Evolutionary conservation across 2,113 vertebrate genomes (phyloP).

Genomic region (Malaclemys terrapin): DNA sequence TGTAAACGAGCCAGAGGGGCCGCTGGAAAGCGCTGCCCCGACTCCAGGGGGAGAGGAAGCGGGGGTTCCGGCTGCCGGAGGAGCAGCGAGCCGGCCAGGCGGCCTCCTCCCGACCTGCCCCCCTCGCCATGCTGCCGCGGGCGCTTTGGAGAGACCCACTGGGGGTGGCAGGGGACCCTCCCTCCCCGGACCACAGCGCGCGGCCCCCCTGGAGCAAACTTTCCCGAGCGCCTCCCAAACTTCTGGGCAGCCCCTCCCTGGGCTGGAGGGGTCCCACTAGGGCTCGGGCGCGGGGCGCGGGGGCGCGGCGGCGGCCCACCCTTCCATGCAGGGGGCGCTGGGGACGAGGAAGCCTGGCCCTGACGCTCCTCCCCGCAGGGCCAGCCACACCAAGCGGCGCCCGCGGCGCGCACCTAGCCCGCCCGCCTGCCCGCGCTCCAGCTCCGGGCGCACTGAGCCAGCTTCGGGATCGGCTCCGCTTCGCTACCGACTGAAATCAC

Average conservation of each 20-base stretch:
- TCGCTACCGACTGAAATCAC: background rate
- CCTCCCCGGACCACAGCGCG: background rate
- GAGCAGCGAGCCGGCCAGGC: background rate
- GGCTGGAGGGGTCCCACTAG: background rate
- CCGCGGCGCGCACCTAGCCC: background rate
- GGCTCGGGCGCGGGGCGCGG: background rate
- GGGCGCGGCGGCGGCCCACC: background rate
- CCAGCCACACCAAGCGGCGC: too few species aligned
- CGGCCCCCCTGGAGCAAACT: background rate
- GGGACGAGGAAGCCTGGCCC: background rate
- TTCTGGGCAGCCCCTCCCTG: background rate
- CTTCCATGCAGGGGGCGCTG: background rate
- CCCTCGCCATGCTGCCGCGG: conserved; percentile 47
- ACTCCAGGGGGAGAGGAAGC: background rate
- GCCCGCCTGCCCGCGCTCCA: background rate
- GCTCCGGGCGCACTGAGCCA: background rate
- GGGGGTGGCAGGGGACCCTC: background rate
- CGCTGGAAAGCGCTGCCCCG: conserved; percentile 19
- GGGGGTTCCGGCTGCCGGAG: background rate
- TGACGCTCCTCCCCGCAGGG: background rate
- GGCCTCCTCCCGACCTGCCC: conserved; percentile 32
- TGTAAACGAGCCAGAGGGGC: conserved; percentile 73
- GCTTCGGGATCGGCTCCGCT: background rate
- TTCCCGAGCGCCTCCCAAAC: background rate
- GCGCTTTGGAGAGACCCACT: background rate